Base-by-base conservation (phyloP, 2,797 vertebrate genomes). In the Benthosema pterotum region DNA sequence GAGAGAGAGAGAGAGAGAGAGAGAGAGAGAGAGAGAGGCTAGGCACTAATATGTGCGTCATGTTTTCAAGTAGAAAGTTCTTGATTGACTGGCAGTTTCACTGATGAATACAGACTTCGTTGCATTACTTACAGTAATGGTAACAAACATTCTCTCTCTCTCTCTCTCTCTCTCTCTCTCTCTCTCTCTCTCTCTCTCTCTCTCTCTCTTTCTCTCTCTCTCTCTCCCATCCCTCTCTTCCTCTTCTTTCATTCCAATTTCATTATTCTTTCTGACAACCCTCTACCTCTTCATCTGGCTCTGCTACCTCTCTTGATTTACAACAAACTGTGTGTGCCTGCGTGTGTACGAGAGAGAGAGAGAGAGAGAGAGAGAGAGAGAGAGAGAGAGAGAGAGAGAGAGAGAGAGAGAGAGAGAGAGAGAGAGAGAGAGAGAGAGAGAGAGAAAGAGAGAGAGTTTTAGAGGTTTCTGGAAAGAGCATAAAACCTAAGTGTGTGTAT, bases 261-360 rank as follows among this genome's bases (percentile, higher is more conserved):
- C 7, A 38, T 38, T 38, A 38, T 38, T 38, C 32, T 9, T 2
- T 38, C 32, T 9, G 32, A 38, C 32, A 38, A 38, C 32, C 8
- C 28, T 38, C 7, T 38, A 38, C 32, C 32, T 38, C 77, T 79
- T 48, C 58, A 61, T 51, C 58, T 64, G 77, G 67, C 81, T 74
- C 25, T 55, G 55, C 18, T 52, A 71, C 63, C 61, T 11, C 60
- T 69, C 79, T 71, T 83, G 82, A 87, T 83, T 83, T 78, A 82
- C 72, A 51, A 14, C n/a, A n/a, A n/a, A n/a, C 71, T 22, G 16
- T 51, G 7, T 60, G 53, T 42, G 43, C 19, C 42, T 70, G 4
- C 62, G 15, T 54, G 46, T 42, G 46, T 57, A 18, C 13, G 19
- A n/a, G n/a, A n/a, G n/a, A n/a, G n/a, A n/a, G n/a, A n/a, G n/a